Conservation (phyloP, 2,888 invertebrate genomes). For the Philhelius pedissequus region DNA sequence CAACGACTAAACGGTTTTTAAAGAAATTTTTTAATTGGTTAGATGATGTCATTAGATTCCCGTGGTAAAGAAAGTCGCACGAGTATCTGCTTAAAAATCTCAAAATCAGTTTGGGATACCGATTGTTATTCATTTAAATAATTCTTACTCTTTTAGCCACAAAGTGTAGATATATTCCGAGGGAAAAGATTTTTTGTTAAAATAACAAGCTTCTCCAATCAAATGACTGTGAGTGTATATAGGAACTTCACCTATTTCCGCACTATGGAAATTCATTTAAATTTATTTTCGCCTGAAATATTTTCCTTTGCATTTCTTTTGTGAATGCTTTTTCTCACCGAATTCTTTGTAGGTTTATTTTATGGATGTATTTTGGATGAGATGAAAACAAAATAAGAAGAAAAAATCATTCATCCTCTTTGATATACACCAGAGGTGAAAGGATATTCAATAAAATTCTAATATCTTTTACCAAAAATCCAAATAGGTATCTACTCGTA, state of each 20-base stretch:
- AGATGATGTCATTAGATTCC: no score
- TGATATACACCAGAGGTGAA: slow-evolving; percentile 22
- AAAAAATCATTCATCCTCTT: neutral
- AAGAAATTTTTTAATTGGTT: no score
- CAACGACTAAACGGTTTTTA: no score
- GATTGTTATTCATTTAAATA: no score
- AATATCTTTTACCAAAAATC: neutral
- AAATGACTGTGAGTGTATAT: neutral
- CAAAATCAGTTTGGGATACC: no score
- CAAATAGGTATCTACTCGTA: no score
- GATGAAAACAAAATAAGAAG: neutral
- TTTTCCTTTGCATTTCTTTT: neutral
- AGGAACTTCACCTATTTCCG: neutral
- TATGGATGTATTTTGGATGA: neutral
- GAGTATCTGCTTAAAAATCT: no score
- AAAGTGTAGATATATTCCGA: no score
- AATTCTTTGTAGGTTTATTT: neutral
- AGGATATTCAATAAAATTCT: slow-evolving; percentile 42
- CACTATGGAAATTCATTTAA: slow-evolving; percentile 30
- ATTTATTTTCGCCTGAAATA: slow-evolving; percentile 26
- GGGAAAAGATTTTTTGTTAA: no score
- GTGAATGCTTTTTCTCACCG: slow-evolving; percentile 10
- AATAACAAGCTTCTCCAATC: neutral
- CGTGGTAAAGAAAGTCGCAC: no score
- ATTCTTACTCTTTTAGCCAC: no score